Conservation (phyloP, 2,797 vertebrate genomes). For the Petrocephalus schoutedeni region DNA sequence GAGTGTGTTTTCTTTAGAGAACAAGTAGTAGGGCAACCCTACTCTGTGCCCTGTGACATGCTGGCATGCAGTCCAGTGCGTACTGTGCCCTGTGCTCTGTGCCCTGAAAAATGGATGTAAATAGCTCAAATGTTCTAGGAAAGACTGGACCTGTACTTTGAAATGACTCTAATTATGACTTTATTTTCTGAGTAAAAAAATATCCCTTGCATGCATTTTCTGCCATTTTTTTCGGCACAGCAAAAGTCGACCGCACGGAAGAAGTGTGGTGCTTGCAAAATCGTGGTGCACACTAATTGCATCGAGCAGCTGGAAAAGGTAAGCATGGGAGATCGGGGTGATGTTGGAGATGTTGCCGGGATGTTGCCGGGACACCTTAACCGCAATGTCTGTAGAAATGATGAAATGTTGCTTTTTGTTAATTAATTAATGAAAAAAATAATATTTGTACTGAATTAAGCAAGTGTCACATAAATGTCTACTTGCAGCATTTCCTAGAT, state of each 20-base stretch:
- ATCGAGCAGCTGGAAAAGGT: slow-evolving; percentile 92
- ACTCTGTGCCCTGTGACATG: neutral
- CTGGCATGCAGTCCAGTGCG: too few relatives aligned
- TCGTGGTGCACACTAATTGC: slow-evolving; percentile 83
- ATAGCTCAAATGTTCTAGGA: neutral
- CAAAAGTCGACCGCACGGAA: slow-evolving; percentile 84
- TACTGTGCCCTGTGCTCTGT: neutral
- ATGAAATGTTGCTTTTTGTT: too few relatives aligned
- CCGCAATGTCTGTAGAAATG: neutral
- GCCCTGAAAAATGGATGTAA: neutral
- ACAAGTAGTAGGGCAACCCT: neutral
- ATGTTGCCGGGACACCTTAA: neutral
- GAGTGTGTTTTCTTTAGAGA: neutral
- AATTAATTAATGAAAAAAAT: too few relatives aligned
- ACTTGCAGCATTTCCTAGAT: neutral
- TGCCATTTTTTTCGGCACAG: slow-evolving; percentile 44
- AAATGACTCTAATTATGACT: neutral
- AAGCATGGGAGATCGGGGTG: slow-evolving; percentile 35
- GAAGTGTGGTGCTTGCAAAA: slow-evolving; percentile 93
- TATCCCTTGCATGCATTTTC: too few relatives aligned
- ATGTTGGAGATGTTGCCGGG: neutral
- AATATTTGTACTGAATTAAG: too few relatives aligned
- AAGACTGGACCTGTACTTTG: neutral
- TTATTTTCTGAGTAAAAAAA: neutral
- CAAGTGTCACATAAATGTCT: too few relatives aligned